Conservation (phyloP, 1,140 invertebrate genomes). For the Triops cancriformis region DNA sequence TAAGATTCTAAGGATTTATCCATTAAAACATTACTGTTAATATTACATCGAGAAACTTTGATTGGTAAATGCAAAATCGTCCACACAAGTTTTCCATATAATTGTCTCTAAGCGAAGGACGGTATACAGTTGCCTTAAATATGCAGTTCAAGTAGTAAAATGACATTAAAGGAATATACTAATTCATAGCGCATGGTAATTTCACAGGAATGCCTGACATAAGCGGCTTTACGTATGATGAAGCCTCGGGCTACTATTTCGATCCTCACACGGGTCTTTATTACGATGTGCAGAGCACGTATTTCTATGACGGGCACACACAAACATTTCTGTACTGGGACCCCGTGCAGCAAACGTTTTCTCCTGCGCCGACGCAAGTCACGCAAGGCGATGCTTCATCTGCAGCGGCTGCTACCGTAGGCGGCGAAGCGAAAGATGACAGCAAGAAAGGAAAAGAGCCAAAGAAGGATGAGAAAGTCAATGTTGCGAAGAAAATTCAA, state of each 20-base stretch:
- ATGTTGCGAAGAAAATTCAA: slow-evolving; percentile 95
- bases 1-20: no score
- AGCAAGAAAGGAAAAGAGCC: slow-evolving; percentile 39
- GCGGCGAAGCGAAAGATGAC: slow-evolving; percentile 31
- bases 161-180: no score
- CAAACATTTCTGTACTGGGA: slow-evolving; percentile 96
- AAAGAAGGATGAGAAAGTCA: slow-evolving; percentile 75
- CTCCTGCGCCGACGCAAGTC: slow-evolving; percentile 48
- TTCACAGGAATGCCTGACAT: slow-evolving; percentile 70
- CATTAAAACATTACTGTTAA: no score
- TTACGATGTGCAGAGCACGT: slow-evolving; percentile 90
- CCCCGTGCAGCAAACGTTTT: slow-evolving; percentile 65
- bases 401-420: slow-evolving; percentile 18
- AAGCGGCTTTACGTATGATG: slow-evolving; percentile 86
- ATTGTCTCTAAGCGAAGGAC: no score
- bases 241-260: slow-evolving; percentile 92
- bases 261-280: slow-evolving; percentile 86
- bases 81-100: no score
- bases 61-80: no score
- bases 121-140: no score
- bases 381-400: slow-evolving; percentile 18
- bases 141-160: no score
- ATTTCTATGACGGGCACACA: slow-evolving; percentile 82
- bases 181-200: not conserved
- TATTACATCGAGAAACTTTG: no score